phyloP scores from a whole-genome alignment of 2,113 vertebrate species.

The Mobula hypostoma region DNA sequence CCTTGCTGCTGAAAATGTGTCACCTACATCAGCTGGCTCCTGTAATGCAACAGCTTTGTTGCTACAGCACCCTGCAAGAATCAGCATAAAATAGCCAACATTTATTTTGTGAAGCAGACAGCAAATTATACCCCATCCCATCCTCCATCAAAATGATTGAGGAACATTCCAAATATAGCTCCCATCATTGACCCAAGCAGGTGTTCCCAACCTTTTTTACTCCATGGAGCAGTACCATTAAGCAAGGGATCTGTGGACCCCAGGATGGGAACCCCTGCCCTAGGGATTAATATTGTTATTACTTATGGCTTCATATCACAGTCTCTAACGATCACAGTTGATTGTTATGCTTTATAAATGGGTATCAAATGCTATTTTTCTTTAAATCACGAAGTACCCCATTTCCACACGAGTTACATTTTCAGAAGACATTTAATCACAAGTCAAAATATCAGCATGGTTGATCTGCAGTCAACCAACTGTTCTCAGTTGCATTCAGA shows the following conservation, averaged over 20 bases:
- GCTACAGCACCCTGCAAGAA: background rate
- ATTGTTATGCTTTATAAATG: background rate
- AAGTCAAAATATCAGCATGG: background rate
- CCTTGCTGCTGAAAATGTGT: background rate
- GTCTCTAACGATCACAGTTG: background rate
- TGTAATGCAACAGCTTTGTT: background rate
- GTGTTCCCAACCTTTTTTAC: too few species aligned
- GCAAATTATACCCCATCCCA: background rate
- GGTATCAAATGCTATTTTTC: background rate
- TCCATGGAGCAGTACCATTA: too few species aligned
- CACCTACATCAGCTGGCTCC: background rate
- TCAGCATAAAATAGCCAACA: background rate
- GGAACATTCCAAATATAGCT: background rate
- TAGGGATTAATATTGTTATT: background rate
- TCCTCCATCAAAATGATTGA: background rate
- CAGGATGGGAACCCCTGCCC: too few species aligned
- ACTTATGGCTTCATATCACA: background rate
- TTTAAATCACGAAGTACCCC: background rate
- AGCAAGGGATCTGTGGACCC: too few species aligned
- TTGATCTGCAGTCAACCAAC: background rate
- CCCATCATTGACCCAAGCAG: background rate
- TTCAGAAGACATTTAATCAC: background rate
- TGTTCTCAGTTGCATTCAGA: background rate
- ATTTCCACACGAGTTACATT: background rate
- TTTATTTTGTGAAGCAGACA: background rate